Base-by-base conservation (phyloP, 30 jellyfish, hydroid and myxozoan genomes). In the Nemopilema nomurai region DNA sequence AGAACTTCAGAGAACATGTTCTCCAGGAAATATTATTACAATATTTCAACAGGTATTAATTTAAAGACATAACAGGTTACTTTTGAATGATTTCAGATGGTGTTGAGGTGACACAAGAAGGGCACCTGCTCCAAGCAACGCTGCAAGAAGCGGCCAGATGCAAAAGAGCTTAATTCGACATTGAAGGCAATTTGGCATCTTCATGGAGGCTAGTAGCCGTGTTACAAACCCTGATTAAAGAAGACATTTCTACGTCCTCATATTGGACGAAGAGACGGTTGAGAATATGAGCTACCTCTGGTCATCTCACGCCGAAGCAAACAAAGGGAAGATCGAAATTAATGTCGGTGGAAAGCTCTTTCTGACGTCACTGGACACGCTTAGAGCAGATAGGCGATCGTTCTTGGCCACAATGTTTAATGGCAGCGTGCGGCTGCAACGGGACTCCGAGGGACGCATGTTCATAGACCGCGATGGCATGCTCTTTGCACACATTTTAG, bases 391-490 rank as follows among this genome's bases (percentile, higher is more conserved):
- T 26, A 77, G 75, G 52, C 75, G 79, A 32, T 84, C 92, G 62
- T 74, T 84, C 26, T 66, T 84, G 17, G 87, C 92, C 7, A 84
- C 80, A 9, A 69, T 84, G 92, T 84, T 84, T 25, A 84, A 68
- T 31, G 92, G 92, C 27, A 71, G 82, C 62, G 92, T 84, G 51
- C 84, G 84, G 49, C 25, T 84, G 17, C 73, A 62, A 7, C 65
- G 76, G 18, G 92, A 84, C 28, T 1, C 71, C 18, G 84, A 74
- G 31, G 82, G 84, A 23, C 62, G 87, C 41, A 78, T 75, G 0
- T 84, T 84, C 41, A 74, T 84, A 6, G 92, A 84, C 77, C 79
- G 92, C 7, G 92, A 84, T 62, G 92, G 92, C 18, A 32, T 84
- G 0, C 62, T 74, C 18, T 84, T 84, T 65, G 80, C 87, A 9